Evolutionary conservation across 2,797 vertebrate species (phyloP), one percentile per base, ranked within the genome.

Genomic region (Synaphobranchus kaupii): DNA sequence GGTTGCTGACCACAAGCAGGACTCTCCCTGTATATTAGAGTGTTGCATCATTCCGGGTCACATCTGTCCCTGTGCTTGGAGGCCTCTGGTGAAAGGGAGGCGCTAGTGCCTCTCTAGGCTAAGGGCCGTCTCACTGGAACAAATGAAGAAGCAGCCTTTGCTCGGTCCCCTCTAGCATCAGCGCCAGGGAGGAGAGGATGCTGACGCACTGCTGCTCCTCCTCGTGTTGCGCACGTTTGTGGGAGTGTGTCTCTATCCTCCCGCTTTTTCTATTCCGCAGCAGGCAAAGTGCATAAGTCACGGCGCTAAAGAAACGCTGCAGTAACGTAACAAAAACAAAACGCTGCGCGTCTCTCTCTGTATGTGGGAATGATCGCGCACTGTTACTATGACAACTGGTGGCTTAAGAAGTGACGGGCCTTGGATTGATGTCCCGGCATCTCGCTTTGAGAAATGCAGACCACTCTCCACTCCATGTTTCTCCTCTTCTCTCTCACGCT

Each of bases 381-480:
- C 84, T 73, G 84, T 85, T 85, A n/a, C 84, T 34, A 85, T 73
- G 66, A 71, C 84, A 31, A 85, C 84, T 3, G 66, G 22, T 48
- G 84, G 47, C 28, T 73, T 85, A 71, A 73, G 84, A 71, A n/a
- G 47, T 54, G n/a, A 31, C 44, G 17, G 66, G 13, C 44, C n/a
- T 85, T 44, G 47, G 63, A 85, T 13, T 71, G 66, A n/a, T 85
- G 10, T 34, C 12, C 31, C 22, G 3, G 39, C 8, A 17, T 4
- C 63, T 34, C 5, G 25, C 44, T 71, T n/a, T 50, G 66, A 85
- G 66, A 85, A 28, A 63, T 17, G 15, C 84, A 31, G 63, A 85
- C 73, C 3, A 66, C 28, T 48, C 84, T 68, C 39, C 12, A 4
- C 15, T 44, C 48, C 13, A 28, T 22, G 56, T 83, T 50, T 83